Base-by-base conservation (phyloP, 1,140 invertebrate genomes). In the Macrobrachium rosenbergii region DNA sequence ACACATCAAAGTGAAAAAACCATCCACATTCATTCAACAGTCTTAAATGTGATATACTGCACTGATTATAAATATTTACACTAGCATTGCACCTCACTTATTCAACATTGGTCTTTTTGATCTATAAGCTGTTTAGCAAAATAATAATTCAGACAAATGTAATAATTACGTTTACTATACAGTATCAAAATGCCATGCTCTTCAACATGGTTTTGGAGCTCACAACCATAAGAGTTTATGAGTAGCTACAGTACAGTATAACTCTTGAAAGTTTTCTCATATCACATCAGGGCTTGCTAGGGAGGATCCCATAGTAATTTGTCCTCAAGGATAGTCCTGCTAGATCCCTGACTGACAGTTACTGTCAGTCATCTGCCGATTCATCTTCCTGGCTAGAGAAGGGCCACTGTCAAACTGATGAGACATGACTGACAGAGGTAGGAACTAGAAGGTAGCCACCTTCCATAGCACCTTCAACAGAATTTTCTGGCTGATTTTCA, bases 331-430 rank as follows among this genome's bases (percentile, higher is more conserved):
- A 52, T 52, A 52, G 7, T 52, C 52, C 52, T 12, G 52, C 52
- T 52, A 52, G 52, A 8, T 52, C 52, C 52, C 52, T 52, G 14
- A 72, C 59, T 64, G 60, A 76, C 59, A 78, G 8, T 84, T 62
- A 84, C 73, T 84, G 82, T 84, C 82, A 84, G 73, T 84, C 82
- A 67, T 84, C 82, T 52, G 75, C 73, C 16, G 82, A 76, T 62
- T 76, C 73, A 8, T 84, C 82, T 75, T 64, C 73, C 60, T 84
- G 82, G 73, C 82, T 73, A 78, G 73, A 76, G 58, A 75, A 78
- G 67, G 82, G 67, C 82, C 82, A 84, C 62, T 84, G 82, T 84
- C 82, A 84, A 77, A 84, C 82, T 58, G 82, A 84, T 63, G 82
- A 84, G 19, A 84, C 21, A 52, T 84, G 82, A 14, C 77, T 84